These are phyloP conservation scores for Apis dorsata DNA, from an alignment of 1,140 invertebrate genomes.

Conservation along the genomic window DNA sequence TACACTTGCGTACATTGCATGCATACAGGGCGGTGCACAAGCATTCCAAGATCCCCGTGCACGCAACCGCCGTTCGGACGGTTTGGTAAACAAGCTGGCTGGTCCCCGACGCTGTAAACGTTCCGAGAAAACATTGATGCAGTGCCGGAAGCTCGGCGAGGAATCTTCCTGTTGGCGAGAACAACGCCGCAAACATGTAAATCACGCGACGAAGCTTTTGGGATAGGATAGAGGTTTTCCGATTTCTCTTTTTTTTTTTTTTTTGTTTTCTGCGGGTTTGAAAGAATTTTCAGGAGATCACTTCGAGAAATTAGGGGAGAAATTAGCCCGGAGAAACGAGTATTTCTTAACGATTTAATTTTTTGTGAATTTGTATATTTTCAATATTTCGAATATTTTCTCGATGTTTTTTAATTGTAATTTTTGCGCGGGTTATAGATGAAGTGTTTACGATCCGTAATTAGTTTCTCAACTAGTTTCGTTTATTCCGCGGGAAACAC, in stretches of 20 bases:
- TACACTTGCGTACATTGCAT: not conserved
- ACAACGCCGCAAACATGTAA: constrained; percentile 58
- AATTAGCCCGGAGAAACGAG: no score
- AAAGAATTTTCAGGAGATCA: not conserved
- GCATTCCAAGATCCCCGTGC: not conserved
- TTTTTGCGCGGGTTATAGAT: no score
- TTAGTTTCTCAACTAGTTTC: not conserved
- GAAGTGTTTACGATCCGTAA: not conserved
- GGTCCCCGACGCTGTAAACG: constrained; percentile 52
- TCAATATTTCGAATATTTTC: not conserved
- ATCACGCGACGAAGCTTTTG: constrained; percentile 30
- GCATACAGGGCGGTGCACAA: not conserved
- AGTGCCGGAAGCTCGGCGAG: constrained; percentile 20
- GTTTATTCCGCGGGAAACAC: not conserved
- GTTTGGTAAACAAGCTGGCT: constrained; percentile 50
- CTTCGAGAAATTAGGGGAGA: no score
- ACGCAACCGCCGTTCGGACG: constrained; percentile 28
- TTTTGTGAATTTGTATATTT: not conserved
- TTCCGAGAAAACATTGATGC: constrained; percentile 61
- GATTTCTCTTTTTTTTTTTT: not conserved
- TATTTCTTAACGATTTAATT: no score
- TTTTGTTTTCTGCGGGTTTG: not conserved
- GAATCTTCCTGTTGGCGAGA: constrained; percentile 26
- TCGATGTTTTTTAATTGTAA: no score
- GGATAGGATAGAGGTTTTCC: not conserved